Evolutionary conservation across 2,888 invertebrate genomes (phyloP), one percentile per base, ranked within the genome.

Genomic region (Drosophila neutralis): DNA sequence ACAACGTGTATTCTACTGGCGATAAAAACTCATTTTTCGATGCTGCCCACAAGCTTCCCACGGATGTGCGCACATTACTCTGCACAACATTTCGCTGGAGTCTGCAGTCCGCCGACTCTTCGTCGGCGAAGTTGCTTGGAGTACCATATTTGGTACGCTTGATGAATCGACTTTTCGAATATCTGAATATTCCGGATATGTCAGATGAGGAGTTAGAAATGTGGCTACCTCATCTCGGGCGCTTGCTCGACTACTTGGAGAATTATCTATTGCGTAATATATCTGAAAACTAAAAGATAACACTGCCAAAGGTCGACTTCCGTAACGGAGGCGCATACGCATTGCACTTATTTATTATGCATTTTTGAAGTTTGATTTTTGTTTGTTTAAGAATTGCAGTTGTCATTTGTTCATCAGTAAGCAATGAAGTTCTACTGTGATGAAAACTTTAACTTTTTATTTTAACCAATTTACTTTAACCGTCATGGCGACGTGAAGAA

Each of bases 131-230:
- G 1, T 97, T 97, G 54, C 98, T 98, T 92, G 98, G 98, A 36
- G 97, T 97, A 35, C 96, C 96, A 21, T 98, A 98, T 93, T 95
- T 98, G 27, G 95, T 97, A 2, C 94, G 98, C 74, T 94, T 98
- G 18, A 96, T 98, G 91, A 96, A 98, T 0, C 97, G 97, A 93
- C 93, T 98, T 77, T 98, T 98, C 0, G 96, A 97, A 83, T 94
- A 97, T 78, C 92, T 98, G 38, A 96, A 95, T 86, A 94, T 95
- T 29, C 95, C 97, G 38, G 95, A 95, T 73, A 96, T 98, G 93
- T 94, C 96, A 0, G 96, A 96, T 82, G 95, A 95, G 78, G 97
- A 97, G 91, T 92, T 97, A 66, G 96, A 96, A 92, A 93, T 96
- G 1, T 24, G 98, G 42, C 92, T 97, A 61, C 95, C 95, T 87